phyloP scores from a whole-genome alignment of 2,113 vertebrate genomes.

The Epinephelus lanceolatus region DNA sequence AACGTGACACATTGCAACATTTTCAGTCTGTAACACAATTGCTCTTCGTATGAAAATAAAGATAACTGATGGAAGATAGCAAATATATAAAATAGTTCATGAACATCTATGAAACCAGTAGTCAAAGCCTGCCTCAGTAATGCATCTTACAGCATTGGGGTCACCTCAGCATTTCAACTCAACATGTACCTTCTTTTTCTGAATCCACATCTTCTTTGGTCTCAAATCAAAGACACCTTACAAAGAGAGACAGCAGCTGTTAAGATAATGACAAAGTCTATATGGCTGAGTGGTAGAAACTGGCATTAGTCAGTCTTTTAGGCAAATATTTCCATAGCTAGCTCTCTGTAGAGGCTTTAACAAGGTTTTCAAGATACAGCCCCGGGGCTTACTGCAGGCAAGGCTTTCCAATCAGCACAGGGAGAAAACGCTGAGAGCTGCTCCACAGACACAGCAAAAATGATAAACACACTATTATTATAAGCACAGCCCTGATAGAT shows the following conservation, averaged over 20 bases:
- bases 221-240: not conserved
- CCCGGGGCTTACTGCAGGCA: slow-evolving; percentile 31
- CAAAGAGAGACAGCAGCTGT: not conserved
- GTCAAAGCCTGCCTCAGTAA: not conserved
- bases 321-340: slow-evolving; percentile 14
- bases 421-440: slow-evolving; percentile 23
- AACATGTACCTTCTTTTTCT: not conserved
- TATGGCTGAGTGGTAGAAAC: not conserved
- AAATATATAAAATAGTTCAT: no score
- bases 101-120: not conserved
- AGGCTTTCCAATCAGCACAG: slow-evolving; percentile 25
- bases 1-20: no score
- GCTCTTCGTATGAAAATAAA: no score
- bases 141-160: not conserved
- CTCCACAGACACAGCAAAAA: slow-evolving; percentile 5
- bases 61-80: no score
- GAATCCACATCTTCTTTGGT: not conserved
- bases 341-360: slow-evolving; percentile 27
- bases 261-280: not conserved
- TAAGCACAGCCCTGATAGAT: no score
- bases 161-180: not conserved
- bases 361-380: slow-evolving; percentile 38
- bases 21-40: no score
- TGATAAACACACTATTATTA: no score
- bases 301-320: no score